These are phyloP conservation scores for Cromileptes altivelis DNA, from an alignment of 2,113 vertebrate genomes.

Conservation along the genomic window DNA sequence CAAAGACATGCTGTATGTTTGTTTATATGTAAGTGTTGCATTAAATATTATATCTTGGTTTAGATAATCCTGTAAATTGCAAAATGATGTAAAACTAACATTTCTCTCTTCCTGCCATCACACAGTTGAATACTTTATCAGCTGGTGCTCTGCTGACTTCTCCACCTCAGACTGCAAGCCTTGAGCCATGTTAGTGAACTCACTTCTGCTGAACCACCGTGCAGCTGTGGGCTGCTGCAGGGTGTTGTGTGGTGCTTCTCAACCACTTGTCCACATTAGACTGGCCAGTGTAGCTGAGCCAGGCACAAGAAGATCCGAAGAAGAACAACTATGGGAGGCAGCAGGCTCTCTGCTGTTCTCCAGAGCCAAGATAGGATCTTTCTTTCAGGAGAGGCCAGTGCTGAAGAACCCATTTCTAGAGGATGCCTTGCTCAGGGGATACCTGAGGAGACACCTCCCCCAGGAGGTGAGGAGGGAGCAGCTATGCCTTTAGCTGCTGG, in stretches of 20 bases:
- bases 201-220: constrained; percentile 18
- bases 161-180: constrained; percentile 1
- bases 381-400: constrained; percentile 82
- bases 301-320: constrained; percentile 38
- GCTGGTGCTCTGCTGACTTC: not conserved
- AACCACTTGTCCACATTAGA: constrained; percentile 29
- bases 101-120: no score
- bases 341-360: constrained; percentile 48
- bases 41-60: not conserved
- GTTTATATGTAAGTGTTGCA: not conserved
- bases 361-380: constrained; percentile 67
- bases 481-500: not conserved
- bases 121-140: not conserved
- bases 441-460: constrained; percentile 83
- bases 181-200: constrained; percentile 53
- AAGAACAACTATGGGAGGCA: constrained; percentile 44
- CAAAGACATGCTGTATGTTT: not conserved
- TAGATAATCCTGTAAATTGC: not conserved
- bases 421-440: constrained; percentile 84
- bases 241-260: constrained; percentile 5
- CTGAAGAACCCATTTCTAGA: constrained; percentile 84
- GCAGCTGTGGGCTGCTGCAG: constrained; percentile 16
- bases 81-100: not conserved
- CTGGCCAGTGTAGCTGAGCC: constrained; percentile 37
- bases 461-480: constrained; percentile 75